Evolutionary conservation across 1,140 invertebrate genomes (phyloP), one percentile per base, ranked within the genome.

Genomic region (Trichogramma pretiosum): DNA sequence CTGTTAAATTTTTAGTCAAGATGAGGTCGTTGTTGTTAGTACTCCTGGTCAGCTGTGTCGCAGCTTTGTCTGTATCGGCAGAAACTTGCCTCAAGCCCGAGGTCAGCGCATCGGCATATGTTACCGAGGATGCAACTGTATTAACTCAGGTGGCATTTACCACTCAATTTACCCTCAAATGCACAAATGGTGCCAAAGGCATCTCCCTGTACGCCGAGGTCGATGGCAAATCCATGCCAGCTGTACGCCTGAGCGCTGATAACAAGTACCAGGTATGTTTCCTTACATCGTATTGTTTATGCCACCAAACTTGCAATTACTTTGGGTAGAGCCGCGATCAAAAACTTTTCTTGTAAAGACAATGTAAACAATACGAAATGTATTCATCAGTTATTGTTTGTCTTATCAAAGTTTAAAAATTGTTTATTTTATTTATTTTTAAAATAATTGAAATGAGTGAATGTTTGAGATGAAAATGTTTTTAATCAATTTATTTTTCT

Each of bases 51-150:
- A 13, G 32, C 10, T n/a, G n/a, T n/a, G n/a, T n/a, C n/a, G 40
- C 36, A 0, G 39, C 53, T 21, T 55, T 48, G 1, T 22, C 23
- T 18, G 55, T 49, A 26, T 50, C 46, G 16, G 57, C 56, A 11
- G 64, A 68, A 48, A 63, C 65, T 37, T 84, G 81, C 64, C 70
- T 58, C 75, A 82, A 68, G 73, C 82, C 57, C 16, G 70, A 84
- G 67, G 78, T 84, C 9, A 75, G 76, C 47, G 75, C 81, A 2
- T 77, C 73, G 16, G 77, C 82, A 0, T 95, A 94, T 70, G 90
- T 90, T 35, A 93, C 90, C 5, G 78, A 84, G 64, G 92, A 96
- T 78, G 88, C 86, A 5, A 93, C 90, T 36, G 82, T 94, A 48
- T 78, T 95, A 2, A 85, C 84, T 35, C 82, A 85, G 59, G 81